Evolutionary conservation across 2,797 vertebrate species (phyloP).

Genomic region (Scarus forsteni): DNA sequence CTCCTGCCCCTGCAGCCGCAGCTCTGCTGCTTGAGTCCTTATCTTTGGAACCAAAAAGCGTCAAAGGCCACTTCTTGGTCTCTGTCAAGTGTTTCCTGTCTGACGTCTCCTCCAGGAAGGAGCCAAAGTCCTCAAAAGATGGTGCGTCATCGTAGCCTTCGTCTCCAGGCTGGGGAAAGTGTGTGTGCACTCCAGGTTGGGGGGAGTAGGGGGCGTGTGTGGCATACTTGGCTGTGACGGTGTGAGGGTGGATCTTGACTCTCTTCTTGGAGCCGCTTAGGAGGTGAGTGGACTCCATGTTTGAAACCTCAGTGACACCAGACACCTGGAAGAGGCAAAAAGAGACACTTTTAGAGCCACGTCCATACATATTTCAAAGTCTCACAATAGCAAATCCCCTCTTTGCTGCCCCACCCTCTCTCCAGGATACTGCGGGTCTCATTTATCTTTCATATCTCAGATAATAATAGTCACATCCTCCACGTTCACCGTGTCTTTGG

Average conservation of each 20-base stretch:
- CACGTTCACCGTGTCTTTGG: slow-evolving; percentile 30
- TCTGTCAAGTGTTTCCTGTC: slow-evolving; percentile 89
- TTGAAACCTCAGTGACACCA: slow-evolving; percentile 41
- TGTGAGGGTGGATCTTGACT: slow-evolving; percentile 97
- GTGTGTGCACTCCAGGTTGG: slow-evolving; percentile 87
- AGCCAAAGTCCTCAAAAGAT: slow-evolving; percentile 90
- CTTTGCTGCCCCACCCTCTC: not conserved
- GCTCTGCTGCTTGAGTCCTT: slow-evolving; percentile 56
- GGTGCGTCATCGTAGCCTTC: slow-evolving; percentile 91
- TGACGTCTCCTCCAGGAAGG: slow-evolving; percentile 92
- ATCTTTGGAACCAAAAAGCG: slow-evolving; percentile 87
- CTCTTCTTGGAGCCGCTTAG: slow-evolving; percentile 91
- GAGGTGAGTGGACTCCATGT: slow-evolving; percentile 86
- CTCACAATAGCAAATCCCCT: slow-evolving; percentile 8
- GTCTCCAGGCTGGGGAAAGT: slow-evolving; percentile 94
- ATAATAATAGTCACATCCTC: slow-evolving; percentile 69
- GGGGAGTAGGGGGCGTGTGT: slow-evolving; percentile 88
- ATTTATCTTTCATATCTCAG: slow-evolving; percentile 69
- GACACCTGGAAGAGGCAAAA: slow-evolving; percentile 60
- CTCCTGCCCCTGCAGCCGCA: slow-evolving; percentile 46
- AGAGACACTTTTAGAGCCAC: slow-evolving; percentile 33
- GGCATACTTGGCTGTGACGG: slow-evolving; percentile 94
- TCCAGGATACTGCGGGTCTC: slow-evolving; percentile 42
- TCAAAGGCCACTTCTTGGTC: slow-evolving; percentile 83
- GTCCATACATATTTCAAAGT: slow-evolving; percentile 16